phyloP scores from a whole-genome alignment of 1,140 invertebrate species.

The Acyrthosiphon pisum region DNA sequence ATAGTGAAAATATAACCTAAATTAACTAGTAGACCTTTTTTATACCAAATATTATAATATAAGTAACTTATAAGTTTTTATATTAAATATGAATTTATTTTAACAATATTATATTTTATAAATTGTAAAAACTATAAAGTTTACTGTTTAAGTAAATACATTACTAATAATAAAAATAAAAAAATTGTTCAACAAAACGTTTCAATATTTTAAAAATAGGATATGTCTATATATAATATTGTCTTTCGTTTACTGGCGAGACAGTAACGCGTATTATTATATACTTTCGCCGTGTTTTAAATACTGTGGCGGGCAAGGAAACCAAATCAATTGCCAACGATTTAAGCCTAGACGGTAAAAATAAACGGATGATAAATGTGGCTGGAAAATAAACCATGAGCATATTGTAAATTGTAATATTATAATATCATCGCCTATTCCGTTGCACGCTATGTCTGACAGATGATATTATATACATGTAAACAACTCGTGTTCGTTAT shows the following conservation, averaged over 20 bases:
- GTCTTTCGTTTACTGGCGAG: not conserved
- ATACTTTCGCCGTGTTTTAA: constrained; percentile 20
- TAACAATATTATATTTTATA: not conserved
- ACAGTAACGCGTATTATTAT: not conserved
- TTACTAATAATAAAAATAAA: not conserved
- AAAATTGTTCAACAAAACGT: not conserved
- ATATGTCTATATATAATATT: not conserved
- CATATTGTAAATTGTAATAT: constrained; percentile 18
- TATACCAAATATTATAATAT: not conserved
- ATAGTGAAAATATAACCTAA: not conserved
- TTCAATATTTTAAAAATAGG: constrained; percentile 7
- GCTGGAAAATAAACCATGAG: not conserved
- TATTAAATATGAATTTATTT: too few relatives aligned
- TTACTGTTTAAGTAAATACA: not conserved
- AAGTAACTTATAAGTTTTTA: not conserved
- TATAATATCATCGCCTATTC: not conserved
- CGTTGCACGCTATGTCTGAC: not conserved
- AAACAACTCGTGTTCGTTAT: not conserved
- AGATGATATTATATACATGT: not conserved
- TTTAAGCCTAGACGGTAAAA: constrained; percentile 4
- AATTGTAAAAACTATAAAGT: not conserved
- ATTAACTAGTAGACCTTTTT: not conserved
- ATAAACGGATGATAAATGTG: constrained; percentile 6
- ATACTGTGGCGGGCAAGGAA: not conserved
- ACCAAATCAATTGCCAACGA: constrained; percentile 9